Conservation (phyloP, 2,113 vertebrate species). For the Chauna torquata region DNA sequence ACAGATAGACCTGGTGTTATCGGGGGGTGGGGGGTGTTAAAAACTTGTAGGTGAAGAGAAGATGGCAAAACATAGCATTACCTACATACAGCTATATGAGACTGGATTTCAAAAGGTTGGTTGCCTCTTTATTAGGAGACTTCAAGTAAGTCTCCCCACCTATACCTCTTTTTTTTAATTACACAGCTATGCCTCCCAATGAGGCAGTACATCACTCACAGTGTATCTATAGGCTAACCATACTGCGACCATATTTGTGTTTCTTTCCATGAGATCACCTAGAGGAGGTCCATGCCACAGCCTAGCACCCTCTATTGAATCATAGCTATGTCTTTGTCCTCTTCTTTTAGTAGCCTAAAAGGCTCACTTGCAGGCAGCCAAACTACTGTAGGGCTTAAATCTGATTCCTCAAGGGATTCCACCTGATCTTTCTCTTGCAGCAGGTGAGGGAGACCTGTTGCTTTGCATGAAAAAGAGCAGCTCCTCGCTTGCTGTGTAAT, state of each 20-base stretch:
- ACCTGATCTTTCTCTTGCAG: not conserved
- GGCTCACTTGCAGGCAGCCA: not conserved
- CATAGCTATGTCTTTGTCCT: not conserved
- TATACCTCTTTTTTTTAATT: not conserved
- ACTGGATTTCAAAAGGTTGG: not conserved
- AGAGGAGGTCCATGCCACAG: not conserved
- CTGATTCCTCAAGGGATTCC: not conserved
- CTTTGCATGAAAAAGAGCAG: not conserved
- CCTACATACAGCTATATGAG: not conserved
- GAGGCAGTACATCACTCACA: not conserved
- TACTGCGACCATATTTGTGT: not conserved
- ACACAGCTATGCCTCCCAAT: not conserved
- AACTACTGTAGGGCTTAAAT: not conserved
- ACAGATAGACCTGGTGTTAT: not conserved
- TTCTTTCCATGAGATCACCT: not conserved
- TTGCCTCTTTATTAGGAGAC: not conserved
- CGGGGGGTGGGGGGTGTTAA: not conserved
- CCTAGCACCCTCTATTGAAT: fast-evolving
- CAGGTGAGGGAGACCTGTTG: not conserved
- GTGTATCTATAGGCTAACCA: not conserved
- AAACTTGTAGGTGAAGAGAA: not conserved
- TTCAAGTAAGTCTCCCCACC: not conserved
- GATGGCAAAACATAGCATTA: not conserved
- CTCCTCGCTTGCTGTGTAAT: fast-evolving
- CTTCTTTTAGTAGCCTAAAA: fast-evolving